Evolutionary conservation across 2,113 vertebrate genomes (phyloP), one percentile per base, ranked within the genome.

Genomic region (Osmerus eperlanus): DNA sequence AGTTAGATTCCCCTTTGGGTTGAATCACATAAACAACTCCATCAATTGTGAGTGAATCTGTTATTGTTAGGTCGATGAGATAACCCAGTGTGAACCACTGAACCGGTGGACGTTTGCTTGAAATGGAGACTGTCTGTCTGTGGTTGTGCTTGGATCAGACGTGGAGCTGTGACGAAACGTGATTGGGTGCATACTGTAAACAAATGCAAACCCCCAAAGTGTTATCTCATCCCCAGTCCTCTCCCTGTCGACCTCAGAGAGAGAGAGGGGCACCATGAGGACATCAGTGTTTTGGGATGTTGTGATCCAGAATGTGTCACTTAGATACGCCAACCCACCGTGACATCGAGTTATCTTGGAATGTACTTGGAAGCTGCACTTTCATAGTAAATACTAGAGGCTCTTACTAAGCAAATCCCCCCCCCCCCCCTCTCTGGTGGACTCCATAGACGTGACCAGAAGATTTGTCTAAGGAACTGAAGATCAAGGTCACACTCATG

Each of bases 61-160:
- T 91, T 91, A 88, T 90, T 91, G 85, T 86, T 83, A 89, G 84
- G 70, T 25, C 74, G 82, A 90, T 90, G 88, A 89, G 89, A 91
- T 91, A 91, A 89, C 83, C 67, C 56, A 25, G 25, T 6, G 63
- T 64, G 77, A 73, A 79, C 82, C 78, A 62, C 74, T 85, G 78
- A 77, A 82, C 80, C 83, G 84, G 56, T 56, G 70, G 70, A 52
- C 65, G 53, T 66, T 68, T 54, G 28, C 65, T 65, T 25, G 81
- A 85, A 87, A 80, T 81, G 81, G 78, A 84, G 84, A 85, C 84
- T 85, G 80, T 86, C 76, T 85, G 67, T 80, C 60, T 83, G 84
- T 76, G 86, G 85, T 88, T 89, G 85, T 9, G 78, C 84, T 76
- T 81, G 61, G 76, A 69, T 47, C 68, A 32, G 78, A 76, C 80